Conservation (phyloP, 2,888 invertebrate species). For the Escarpia spicata region DNA sequence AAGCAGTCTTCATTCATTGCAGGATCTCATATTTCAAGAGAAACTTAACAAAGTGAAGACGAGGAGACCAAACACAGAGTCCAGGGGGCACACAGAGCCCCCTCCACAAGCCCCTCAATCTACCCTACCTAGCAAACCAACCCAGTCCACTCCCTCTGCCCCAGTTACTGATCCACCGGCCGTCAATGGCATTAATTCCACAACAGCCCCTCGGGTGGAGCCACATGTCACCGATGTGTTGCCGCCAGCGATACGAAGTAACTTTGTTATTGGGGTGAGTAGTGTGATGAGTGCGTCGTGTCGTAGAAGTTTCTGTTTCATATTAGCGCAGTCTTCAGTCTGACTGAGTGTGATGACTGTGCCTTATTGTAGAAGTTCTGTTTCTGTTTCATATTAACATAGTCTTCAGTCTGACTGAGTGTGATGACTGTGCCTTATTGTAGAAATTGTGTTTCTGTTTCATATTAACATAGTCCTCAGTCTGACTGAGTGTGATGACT, state of each 20-base stretch:
- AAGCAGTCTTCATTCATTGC: background rate
- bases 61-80: background rate
- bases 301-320: background rate
- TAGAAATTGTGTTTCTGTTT: no score
- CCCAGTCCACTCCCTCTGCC: background rate
- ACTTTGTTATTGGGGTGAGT: conserved; percentile 59
- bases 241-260: conserved; percentile 59
- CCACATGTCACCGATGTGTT: conserved; percentile 18
- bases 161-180: background rate
- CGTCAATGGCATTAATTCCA: background rate
- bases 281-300: background rate
- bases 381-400: no score
- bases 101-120: background rate
- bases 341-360: no score
- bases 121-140: background rate
- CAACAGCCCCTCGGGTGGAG: conserved; percentile 17
- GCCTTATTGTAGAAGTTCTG: no score
- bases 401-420: no score
- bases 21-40: conserved; percentile 13
- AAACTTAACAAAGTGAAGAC: background rate
- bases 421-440: no score
- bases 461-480: no score
- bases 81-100: background rate
- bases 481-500: no score
- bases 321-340: no score